Evolutionary conservation across 2,888 invertebrate species (phyloP), one percentile per base, ranked within the genome.

Genomic region (Gortyna flavago): DNA sequence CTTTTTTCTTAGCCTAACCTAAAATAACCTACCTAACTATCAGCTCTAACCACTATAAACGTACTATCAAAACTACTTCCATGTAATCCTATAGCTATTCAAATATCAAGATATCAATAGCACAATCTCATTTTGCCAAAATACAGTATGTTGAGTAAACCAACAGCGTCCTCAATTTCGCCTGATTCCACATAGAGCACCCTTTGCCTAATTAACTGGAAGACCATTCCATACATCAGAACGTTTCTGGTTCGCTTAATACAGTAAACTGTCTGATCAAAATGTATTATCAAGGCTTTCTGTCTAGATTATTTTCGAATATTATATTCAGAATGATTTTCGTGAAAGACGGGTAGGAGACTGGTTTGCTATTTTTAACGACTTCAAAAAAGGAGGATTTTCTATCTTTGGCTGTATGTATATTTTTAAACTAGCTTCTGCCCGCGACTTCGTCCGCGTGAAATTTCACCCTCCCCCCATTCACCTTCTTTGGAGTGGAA

Each of bases 191-290:
- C 83, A 78, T 38, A 62, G 41, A 83, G 48, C 64, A 81, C 72
- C 84, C 86, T 81, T 84, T 84, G 78, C 66, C 51, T 78, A 87
- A 84, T 84, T 80, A 77, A 75, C 61, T 71, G 75, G 74, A 73
- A 84, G 74, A 72, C 83, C 62, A 83, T 83, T 83, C 48, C 57
- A 72, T 79, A 79, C 74, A 86, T 81, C 85, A 67, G 75, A 78
- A 65, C 62, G 72, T 86, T 78, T 79, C 66, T 72, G 66, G 66
- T 81, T 83, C 84, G 79, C 72, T 75, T 35, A 59, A 64, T 35
- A 72, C 29, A 41, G 44, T 65, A 66, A 79, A 75, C 48, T 61
- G 79, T 79, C 75, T 72, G 86, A 85, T 78, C 74, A 38, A 29
- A 85, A 76, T 81, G 65, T 78, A 77, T 75, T 72, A 41, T 38